Evolutionary conservation across 1,140 invertebrate species (phyloP), one percentile per base, ranked within the genome.

Genomic region (Pygmarrhopalites habei): DNA sequence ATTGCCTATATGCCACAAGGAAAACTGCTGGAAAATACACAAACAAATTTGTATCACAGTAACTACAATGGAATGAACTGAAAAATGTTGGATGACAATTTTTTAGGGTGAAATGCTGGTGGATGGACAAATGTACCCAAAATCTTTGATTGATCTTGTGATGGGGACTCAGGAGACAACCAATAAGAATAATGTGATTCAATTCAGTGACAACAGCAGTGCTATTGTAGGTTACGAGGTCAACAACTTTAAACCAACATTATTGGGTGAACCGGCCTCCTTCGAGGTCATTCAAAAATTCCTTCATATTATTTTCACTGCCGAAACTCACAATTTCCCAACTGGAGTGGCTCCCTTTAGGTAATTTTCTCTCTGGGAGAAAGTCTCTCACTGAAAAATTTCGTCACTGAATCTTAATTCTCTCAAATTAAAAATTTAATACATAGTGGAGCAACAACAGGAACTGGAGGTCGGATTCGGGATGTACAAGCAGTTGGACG

Each of bases 291-390:
- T 82, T 35, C 69, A 78, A 10, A 75, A 79, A 0, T 79, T 84
- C n/a, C 86, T 87, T 5, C 91, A 99, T 77, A 83, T 98, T n/a
- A 94, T 96, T 72, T 98, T 98, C 71, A 98, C 95, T 7, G 95
- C 95, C 0, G 95, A 99, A 79, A 99, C 95, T 0, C 95, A 99
- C 75, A 98, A 99, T 74, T 98, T 98, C 80, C 95, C 95, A 5
- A 99, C 95, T 43, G 95, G 92, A 47, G 87, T 91, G 47, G 86
- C 89, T 5, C 90, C 90, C 0, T 92, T 93, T 71, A 83, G 82
- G 81, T 82, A n/a, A n/a, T n/a, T n/a, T n/a, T n/a, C n/a, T n/a
- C n/a, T n/a, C n/a, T n/a, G n/a, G n/a, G n/a, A n/a, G n/a, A n/a
- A n/a, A n/a, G n/a, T n/a, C 14, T 43, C 41, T 43, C 14, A 43